These are phyloP conservation scores for Trichosurus vulpecula DNA, from an alignment of 2,797 vertebrate genomes.

Conservation along the genomic window DNA sequence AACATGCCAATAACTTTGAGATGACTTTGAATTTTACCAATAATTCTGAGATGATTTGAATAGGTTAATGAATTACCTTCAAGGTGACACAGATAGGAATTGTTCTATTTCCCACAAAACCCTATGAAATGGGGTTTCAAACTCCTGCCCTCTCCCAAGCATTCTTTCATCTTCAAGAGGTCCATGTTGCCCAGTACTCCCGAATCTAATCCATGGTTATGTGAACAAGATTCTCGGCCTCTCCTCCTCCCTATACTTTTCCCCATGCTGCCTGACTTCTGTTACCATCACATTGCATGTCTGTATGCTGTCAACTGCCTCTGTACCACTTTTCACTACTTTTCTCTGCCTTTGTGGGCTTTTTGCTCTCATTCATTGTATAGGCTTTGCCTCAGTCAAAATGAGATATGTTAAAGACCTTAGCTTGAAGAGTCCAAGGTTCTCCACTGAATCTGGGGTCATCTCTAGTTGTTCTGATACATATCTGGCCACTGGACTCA, in stretches of 20 bases:
- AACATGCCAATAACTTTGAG: neutral
- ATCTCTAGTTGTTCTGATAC: too few species aligned
- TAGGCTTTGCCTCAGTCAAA: too few species aligned
- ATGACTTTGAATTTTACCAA: neutral
- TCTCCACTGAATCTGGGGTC: too few species aligned
- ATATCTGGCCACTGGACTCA: too few species aligned
- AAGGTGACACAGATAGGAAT: neutral
- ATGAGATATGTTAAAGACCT: too few species aligned
- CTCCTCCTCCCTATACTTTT: neutral
- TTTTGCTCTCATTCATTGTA: neutral
- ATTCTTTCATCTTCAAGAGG: neutral
- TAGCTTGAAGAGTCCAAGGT: too few species aligned
- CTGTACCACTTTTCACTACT: neutral
- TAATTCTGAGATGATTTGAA: neutral
- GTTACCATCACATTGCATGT: neutral
- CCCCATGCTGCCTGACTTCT: neutral
- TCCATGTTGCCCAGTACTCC: neutral
- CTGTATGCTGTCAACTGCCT: neutral
- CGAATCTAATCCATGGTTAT: neutral
- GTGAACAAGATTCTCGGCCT: neutral
- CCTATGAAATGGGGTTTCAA: neutral
- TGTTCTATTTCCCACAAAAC: neutral
- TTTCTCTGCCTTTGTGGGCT: neutral
- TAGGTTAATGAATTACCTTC: neutral
- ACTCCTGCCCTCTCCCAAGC: neutral